phyloP scores from a whole-genome alignment of 1,140 invertebrate species.

The Leguminivora glycinivorella region DNA sequence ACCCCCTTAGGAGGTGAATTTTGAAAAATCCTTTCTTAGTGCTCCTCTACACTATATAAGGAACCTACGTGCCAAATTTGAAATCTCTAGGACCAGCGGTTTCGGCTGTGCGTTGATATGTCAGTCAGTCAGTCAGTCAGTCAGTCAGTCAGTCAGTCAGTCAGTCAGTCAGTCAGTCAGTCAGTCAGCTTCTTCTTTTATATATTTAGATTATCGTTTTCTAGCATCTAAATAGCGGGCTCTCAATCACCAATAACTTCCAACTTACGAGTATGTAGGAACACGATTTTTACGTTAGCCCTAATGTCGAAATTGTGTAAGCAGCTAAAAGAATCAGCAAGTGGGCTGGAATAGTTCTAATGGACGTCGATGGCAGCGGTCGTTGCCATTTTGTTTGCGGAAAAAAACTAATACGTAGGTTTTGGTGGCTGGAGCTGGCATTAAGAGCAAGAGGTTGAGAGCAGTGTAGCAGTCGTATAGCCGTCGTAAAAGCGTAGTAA shows the following conservation, averaged over 20 bases:
- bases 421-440: slow-evolving; percentile 43
- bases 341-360: slow-evolving; percentile 41
- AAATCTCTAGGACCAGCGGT: too few species aligned
- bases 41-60: too few species aligned
- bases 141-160: too few species aligned
- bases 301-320: slow-evolving; percentile 48
- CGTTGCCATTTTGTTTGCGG: slow-evolving; percentile 48
- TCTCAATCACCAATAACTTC: not conserved
- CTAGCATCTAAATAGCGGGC: not conserved
- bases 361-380: slow-evolving; percentile 29
- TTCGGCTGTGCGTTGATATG: too few species aligned
- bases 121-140: too few species aligned
- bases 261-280: not conserved
- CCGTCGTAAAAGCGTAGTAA: slow-evolving; percentile 55
- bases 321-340: slow-evolving; percentile 50
- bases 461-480: slow-evolving; percentile 38
- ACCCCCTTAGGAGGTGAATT: too few species aligned
- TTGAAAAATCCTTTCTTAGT: too few species aligned
- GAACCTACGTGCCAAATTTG: too few species aligned
- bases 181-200: too few species aligned
- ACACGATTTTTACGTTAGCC: slow-evolving; percentile 30
- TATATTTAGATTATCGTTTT: not conserved
- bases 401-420: slow-evolving; percentile 60
- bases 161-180: too few species aligned
- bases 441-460: slow-evolving; percentile 60